Evolutionary conservation across 2,797 vertebrate genomes (phyloP).

Genomic region (Rachycentron canadum): DNA sequence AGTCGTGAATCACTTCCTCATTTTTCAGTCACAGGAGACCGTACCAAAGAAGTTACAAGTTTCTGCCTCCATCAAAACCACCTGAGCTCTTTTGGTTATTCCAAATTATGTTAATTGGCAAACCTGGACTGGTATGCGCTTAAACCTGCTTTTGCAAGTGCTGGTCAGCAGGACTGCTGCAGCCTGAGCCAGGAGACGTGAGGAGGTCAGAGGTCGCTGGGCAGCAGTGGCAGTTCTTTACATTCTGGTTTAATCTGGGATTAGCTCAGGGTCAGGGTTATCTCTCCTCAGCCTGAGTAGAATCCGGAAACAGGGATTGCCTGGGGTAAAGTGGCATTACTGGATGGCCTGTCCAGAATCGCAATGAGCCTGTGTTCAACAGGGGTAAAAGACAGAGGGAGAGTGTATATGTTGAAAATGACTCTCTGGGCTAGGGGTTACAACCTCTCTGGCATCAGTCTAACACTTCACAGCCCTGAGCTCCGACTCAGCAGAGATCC

Average conservation of each 20-base stretch:
- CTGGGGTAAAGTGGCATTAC: constrained; percentile 80
- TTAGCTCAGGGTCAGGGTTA: constrained; percentile 85
- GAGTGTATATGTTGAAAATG: constrained; percentile 34
- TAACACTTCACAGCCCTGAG: constrained; percentile 37
- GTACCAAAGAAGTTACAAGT: background rate
- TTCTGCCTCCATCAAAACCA: background rate
- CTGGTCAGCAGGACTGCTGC: constrained; percentile 45
- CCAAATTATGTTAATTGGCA: constrained; percentile 19
- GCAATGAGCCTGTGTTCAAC: constrained; percentile 59
- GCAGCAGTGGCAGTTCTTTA: constrained; percentile 72
- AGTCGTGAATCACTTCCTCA: constrained; percentile 23
- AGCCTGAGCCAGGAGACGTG: constrained; percentile 50
- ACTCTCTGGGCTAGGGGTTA: constrained; percentile 37
- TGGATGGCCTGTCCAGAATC: constrained; percentile 62
- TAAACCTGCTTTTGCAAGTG: constrained; percentile 29
- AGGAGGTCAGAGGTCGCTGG: constrained; percentile 71
- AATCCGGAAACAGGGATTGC: constrained; percentile 83
- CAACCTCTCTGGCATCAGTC: constrained; percentile 54
- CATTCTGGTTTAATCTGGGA: constrained; percentile 83
- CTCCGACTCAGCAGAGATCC: constrained; percentile 46
- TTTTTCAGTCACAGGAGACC: constrained; percentile 8
- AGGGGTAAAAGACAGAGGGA: constrained; percentile 20
- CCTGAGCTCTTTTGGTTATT: constrained; percentile 7
- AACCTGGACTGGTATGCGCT: background rate
- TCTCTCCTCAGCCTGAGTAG: constrained; percentile 75